phyloP scores from a whole-genome alignment of 2,797 vertebrate species.

The Alcedo atthis region DNA sequence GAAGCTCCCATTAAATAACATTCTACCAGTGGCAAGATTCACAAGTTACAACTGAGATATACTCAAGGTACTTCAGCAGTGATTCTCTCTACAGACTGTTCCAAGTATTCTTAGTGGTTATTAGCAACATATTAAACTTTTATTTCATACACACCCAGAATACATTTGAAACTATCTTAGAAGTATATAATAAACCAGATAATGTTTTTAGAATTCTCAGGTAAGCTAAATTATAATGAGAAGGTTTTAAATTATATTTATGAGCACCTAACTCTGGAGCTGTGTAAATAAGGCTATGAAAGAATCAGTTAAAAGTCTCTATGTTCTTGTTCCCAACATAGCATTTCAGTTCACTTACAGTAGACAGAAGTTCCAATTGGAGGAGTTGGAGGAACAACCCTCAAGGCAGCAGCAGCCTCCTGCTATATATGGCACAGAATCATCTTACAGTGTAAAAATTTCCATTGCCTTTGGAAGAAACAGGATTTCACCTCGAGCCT shows the following conservation, averaged over 20 bases:
- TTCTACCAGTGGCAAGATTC: background rate
- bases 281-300: background rate
- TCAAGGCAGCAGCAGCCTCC: background rate
- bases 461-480: background rate
- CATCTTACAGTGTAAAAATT: background rate
- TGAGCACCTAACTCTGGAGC: background rate
- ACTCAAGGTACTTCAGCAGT: background rate
- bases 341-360: constrained; percentile 15
- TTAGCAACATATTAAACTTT: background rate
- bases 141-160: background rate
- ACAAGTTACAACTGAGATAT: background rate
- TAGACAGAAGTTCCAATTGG: background rate
- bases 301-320: background rate
- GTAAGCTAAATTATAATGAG: background rate
- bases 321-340: background rate
- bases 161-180: background rate
- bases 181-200: background rate
- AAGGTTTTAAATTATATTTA: background rate
- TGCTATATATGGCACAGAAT: background rate
- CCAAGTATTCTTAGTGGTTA: background rate
- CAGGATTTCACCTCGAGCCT: background rate
- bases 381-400: background rate
- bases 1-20: background rate
- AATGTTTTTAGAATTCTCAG: background rate
- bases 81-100: background rate